Evolutionary conservation across 1,140 invertebrate genomes (phyloP), one percentile per base, ranked within the genome.

Genomic region (Tenebrio molitor): DNA sequence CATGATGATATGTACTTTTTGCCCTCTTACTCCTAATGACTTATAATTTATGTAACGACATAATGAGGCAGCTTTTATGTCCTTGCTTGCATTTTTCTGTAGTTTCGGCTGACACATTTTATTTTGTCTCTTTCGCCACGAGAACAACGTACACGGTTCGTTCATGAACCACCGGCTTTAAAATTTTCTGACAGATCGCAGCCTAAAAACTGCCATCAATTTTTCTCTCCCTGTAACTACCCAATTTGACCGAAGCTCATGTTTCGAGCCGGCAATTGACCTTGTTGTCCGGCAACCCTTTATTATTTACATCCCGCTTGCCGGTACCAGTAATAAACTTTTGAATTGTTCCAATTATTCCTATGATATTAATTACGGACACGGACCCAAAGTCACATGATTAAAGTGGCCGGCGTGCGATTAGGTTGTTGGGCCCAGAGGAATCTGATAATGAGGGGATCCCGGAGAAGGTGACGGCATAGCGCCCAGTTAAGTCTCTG

Each of bases 361-460:
- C 21, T 14, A 66, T 25, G 23, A 66, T 66, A 66, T 66, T 66
- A 66, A 66, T 66, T 66, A 66, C 64, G 42, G 21, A 12, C n/a
- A 14, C 21, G n/a, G 50, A 14, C 50, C 50, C 50, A 12, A 58
- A 58, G 50, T 58, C 50, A 58, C 50, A 15, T 58, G 50, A 58
- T 58, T 58, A 58, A 66, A 44, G 1, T 44, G 36, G 16, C 41
- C 36, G 64, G 36, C n/a, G 12, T 15, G 36, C 64, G 64, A 66
- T 66, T 66, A 66, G 19, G 36, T 66, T 66, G 15, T 44, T 42
- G 21, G 15, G 17, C 64, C 64, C 36, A 17, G 21, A 66, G 64
- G 64, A 66, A 44, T 66, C 64, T 44, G 36, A 25, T 66, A 66
- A 66, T 66, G 64, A 66, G 64, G 62, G 36, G 14, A 44, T 66